Conservation (phyloP, 2,888 invertebrate genomes). For the Drosophila tripunctata region DNA sequence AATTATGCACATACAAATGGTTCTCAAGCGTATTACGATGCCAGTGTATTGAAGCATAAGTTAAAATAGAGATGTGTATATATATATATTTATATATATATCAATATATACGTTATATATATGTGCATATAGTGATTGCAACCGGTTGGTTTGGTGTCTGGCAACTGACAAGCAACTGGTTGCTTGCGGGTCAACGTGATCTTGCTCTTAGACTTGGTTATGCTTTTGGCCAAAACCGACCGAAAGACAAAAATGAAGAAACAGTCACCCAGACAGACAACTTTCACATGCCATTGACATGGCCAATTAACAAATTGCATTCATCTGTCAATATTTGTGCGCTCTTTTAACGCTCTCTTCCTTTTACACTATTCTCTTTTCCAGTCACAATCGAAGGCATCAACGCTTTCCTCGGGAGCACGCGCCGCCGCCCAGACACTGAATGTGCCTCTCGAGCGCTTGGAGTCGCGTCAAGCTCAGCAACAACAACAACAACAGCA, state of each 20-base stretch:
- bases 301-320: constrained; percentile 60
- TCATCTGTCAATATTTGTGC: constrained; percentile 2
- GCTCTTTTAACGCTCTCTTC: not conserved
- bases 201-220: not conserved
- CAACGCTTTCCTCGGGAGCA: constrained; percentile 84
- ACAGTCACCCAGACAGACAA: constrained; percentile 57
- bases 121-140: not conserved
- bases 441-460: constrained; percentile 84
- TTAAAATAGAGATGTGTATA: not conserved
- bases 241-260: constrained; percentile 11
- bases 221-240: constrained; percentile 19
- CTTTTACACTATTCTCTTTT: constrained; percentile 10
- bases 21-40: no score
- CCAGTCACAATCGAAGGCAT: constrained; percentile 84
- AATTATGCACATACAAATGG: no score
- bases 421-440: constrained; percentile 84
- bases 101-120: no score
- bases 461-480: constrained; percentile 81
- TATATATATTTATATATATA: not conserved
- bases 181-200: constrained; percentile 30
- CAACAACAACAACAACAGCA: not conserved
- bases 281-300: constrained; percentile 73
- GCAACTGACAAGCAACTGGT: constrained; percentile 10
- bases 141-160: constrained; percentile 6
- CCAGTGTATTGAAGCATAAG: no score